These are phyloP conservation scores for Leptinotarsa texana DNA, from an alignment of 1,140 invertebrate species.

Conservation along the genomic window DNA sequence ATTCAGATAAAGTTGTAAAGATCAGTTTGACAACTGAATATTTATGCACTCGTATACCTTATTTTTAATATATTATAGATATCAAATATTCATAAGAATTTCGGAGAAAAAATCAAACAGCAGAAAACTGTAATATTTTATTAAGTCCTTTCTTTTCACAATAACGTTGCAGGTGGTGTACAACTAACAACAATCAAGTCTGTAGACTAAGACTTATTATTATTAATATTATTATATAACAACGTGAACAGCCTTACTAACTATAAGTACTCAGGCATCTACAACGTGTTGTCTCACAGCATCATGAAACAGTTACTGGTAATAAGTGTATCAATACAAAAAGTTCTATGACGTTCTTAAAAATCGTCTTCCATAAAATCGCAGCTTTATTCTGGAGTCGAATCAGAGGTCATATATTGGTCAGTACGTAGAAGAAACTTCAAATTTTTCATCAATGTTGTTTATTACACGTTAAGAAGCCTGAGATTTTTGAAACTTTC, in stretches of 20 bases:
- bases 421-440: too few species aligned
- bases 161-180: constrained; percentile 53
- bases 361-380: constrained; percentile 28
- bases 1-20: too few species aligned
- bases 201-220: constrained; percentile 48
- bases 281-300: constrained; percentile 52
- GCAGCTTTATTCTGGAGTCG: background rate
- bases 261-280: constrained; percentile 56
- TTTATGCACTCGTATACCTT: too few species aligned
- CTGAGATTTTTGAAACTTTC: too few species aligned
- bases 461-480: too few species aligned
- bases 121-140: constrained; percentile 51
- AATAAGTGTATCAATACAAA: constrained; percentile 55
- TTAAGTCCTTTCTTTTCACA: constrained; percentile 50
- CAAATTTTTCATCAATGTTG: too few species aligned
- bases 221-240: constrained; percentile 55
- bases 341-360: constrained; percentile 31
- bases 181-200: constrained; percentile 53
- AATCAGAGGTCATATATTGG: background rate
- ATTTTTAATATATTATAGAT: too few species aligned
- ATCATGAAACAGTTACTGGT: constrained; percentile 40
- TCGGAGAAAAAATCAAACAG: constrained; percentile 4
- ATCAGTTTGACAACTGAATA: too few species aligned
- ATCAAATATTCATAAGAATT: background rate
- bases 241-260: constrained; percentile 57